A percentile compares a stretch with the other conserved stretches of the same genome.
These are phyloP conservation scores for Phengaris alcon DNA, from an alignment of 2,888 invertebrate species.

Conservation along the genomic window DNA sequence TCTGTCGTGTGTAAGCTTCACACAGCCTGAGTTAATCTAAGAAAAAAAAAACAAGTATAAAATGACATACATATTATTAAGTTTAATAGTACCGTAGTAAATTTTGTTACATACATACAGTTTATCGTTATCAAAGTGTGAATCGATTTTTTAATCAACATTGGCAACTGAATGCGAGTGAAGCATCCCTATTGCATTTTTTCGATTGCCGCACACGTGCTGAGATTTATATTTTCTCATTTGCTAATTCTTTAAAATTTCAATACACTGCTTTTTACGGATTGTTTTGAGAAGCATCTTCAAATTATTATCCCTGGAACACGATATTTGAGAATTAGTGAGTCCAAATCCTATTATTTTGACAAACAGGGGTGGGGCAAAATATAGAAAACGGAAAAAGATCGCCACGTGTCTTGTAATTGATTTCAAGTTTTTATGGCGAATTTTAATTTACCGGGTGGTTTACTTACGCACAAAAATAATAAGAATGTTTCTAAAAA, in stretches of 20 bases:
- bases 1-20: too few relatives aligned
- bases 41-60: too few relatives aligned
- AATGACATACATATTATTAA: too few relatives aligned
- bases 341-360: constrained; percentile 62
- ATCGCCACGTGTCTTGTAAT: constrained; percentile 76
- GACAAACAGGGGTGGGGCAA: constrained; percentile 73
- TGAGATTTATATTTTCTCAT: constrained; percentile 74
- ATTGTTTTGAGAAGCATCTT: constrained; percentile 45
- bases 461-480: not conserved
- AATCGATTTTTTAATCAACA: constrained; percentile 34
- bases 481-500: not conserved
- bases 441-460: not conserved
- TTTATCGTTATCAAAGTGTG: not conserved
- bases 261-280: not conserved
- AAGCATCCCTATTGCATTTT: constrained; percentile 58
- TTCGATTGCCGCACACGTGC: constrained; percentile 78
- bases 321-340: constrained; percentile 53
- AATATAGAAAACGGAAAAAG: constrained; percentile 62
- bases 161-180: constrained; percentile 19
- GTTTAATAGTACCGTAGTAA: too few relatives aligned
- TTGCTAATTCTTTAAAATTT: constrained; percentile 61
- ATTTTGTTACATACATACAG: too few relatives aligned
- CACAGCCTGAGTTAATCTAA: too few relatives aligned
- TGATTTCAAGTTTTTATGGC: constrained; percentile 37
- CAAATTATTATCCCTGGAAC: constrained; percentile 52